A percentile compares a stretch with the other conserved stretches of the same genome.
Evolutionary conservation across 2,797 vertebrate species (phyloP).

Genomic region (Miopithecus talapoin): DNA sequence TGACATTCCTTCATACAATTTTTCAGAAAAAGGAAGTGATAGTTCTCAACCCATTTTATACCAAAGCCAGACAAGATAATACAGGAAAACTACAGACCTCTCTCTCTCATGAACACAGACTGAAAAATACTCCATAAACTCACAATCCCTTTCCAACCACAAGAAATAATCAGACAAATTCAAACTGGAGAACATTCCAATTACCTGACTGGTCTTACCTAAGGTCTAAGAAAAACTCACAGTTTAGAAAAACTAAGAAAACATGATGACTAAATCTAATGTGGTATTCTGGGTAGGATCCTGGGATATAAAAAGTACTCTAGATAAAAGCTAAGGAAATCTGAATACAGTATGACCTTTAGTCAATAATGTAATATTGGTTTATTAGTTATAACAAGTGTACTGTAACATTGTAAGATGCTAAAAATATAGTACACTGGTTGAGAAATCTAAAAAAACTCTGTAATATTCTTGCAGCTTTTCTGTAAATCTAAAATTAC

Average conservation of each 20-base stretch:
- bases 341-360: neutral
- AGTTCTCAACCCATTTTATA: neutral
- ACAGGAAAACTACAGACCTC: neutral
- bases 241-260: neutral
- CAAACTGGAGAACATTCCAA: neutral
- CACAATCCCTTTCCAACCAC: neutral
- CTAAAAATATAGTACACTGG: neutral
- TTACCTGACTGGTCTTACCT: neutral
- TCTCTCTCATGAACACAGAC: neutral
- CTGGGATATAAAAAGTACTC: neutral
- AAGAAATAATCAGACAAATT: neutral
- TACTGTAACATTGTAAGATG: neutral
- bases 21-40: neutral
- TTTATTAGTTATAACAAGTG: neutral
- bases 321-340: neutral
- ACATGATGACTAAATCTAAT: neutral
- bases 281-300: neutral
- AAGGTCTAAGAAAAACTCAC: neutral
- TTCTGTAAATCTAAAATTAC: neutral
- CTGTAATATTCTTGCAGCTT: neutral
- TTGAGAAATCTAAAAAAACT: neutral
- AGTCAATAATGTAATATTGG: neutral
- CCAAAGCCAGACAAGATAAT: neutral
- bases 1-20: neutral
- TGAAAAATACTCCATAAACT: neutral